Conservation (phyloP, 2,888 invertebrate genomes). For the Halocaridina rubra region DNA sequence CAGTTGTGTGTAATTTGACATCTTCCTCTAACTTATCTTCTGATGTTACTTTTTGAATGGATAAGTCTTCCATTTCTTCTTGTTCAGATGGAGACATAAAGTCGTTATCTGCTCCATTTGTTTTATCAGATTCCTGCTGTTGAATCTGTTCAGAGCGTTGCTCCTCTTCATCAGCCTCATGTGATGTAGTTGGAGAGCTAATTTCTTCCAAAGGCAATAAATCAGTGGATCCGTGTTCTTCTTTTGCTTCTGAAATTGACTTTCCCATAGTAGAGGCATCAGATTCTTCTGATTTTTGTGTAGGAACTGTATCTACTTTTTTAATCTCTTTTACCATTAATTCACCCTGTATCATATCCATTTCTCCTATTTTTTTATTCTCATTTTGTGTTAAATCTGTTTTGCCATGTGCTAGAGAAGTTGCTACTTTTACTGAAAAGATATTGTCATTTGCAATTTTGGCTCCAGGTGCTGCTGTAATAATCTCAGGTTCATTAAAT, state of each 20-base stretch:
- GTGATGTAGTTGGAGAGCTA: no score
- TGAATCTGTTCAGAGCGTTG: background rate
- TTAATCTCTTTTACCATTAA: no score
- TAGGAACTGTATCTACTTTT: no score
- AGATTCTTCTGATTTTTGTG: no score
- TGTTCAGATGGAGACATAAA: background rate
- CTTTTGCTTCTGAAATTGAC: background rate
- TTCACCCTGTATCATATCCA: no score
- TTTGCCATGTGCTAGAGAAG: background rate
- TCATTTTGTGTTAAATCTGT: no score
- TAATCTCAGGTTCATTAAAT: constrained; percentile 29
- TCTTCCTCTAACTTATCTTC: background rate
- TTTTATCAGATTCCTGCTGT: background rate
- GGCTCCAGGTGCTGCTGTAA: constrained; percentile 21
- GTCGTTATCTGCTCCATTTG: background rate
- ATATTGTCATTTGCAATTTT: background rate
- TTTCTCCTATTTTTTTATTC: no score
- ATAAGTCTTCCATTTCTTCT: background rate
- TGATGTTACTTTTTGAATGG: no score
- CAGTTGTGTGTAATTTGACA: background rate
- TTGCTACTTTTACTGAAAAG: constrained; percentile 23
- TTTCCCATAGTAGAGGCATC: no score
- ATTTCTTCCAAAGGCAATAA: no score
- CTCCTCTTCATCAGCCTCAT: no score
- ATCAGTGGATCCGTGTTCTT: background rate